Percentiles rank a stretch among this genome's conserved stretches.
These are phyloP conservation scores for Gorsachius goisagi DNA, from an alignment of 2,113 vertebrate species.

Conservation along the genomic window DNA sequence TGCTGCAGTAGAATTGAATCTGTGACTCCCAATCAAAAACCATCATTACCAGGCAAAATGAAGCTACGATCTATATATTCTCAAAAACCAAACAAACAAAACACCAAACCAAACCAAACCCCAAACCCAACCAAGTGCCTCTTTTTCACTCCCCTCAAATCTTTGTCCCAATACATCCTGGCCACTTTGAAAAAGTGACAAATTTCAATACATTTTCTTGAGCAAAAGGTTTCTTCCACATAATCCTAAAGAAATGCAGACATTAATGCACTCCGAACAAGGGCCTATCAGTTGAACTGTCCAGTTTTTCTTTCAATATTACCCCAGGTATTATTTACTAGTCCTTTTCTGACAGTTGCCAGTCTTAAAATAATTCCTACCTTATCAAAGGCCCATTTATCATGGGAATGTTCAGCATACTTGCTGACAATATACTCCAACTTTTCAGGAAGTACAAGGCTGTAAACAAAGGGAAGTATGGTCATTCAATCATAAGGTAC, in stretches of 20 bases:
- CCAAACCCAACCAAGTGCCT: not conserved
- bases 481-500: not conserved
- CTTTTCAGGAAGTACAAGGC: slow-evolving; percentile 93
- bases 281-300: not conserved
- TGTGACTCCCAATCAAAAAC: not conserved
- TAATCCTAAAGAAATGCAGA: not conserved
- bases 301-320: slow-evolving; percentile 18
- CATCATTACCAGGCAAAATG: not conserved
- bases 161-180: not conserved
- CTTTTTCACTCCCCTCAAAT: not conserved
- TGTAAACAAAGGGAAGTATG: slow-evolving; percentile 56
- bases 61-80: not conserved
- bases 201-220: not conserved
- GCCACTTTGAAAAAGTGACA: not conserved
- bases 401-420: slow-evolving; percentile 92
- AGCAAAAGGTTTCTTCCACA: not conserved
- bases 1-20: not conserved
- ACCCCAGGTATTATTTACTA: not conserved
- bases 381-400: slow-evolving; percentile 98
- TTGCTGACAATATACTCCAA: slow-evolving; percentile 93
- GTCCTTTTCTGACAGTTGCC: not conserved
- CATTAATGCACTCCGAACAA: not conserved
- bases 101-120: not conserved
- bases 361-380: slow-evolving; percentile 72
- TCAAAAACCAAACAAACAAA: not conserved